Evolutionary conservation across 2,113 vertebrate genomes (phyloP).

Genomic region (Microtus pennsylvanicus): DNA sequence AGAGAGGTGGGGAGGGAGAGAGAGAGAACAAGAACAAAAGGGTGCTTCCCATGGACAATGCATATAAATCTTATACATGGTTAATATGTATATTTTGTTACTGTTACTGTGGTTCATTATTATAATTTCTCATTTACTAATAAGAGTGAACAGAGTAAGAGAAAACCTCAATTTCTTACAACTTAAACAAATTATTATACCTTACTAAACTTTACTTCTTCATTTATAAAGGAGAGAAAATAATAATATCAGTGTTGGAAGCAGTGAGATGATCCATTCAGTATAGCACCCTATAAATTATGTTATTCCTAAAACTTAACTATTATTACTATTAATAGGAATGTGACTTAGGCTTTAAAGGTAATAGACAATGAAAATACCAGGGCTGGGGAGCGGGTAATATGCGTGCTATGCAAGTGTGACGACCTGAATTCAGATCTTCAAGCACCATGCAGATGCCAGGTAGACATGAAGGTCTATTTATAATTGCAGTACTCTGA

Average conservation of each 20-base stretch:
- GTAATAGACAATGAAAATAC: background rate
- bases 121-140: background rate
- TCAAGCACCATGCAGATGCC: background rate
- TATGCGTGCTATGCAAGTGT: background rate
- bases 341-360: background rate
- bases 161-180: background rate
- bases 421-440: background rate
- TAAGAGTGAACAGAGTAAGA: background rate
- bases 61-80: background rate
- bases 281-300: background rate
- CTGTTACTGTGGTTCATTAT: background rate
- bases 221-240: background rate
- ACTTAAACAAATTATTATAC: background rate
- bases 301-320: background rate
- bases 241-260: background rate
- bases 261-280: background rate
- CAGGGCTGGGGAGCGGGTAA: background rate
- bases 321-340: background rate
- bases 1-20: no score
- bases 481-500: background rate
- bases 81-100: background rate
- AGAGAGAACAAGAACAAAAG: no score
- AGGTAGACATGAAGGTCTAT: background rate
- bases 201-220: background rate
- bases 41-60: background rate